Percentiles rank a stretch among this genome's conserved stretches.
phyloP scores from a whole-genome alignment of 2,888 invertebrate species.

The Cataglyphis cursor region DNA sequence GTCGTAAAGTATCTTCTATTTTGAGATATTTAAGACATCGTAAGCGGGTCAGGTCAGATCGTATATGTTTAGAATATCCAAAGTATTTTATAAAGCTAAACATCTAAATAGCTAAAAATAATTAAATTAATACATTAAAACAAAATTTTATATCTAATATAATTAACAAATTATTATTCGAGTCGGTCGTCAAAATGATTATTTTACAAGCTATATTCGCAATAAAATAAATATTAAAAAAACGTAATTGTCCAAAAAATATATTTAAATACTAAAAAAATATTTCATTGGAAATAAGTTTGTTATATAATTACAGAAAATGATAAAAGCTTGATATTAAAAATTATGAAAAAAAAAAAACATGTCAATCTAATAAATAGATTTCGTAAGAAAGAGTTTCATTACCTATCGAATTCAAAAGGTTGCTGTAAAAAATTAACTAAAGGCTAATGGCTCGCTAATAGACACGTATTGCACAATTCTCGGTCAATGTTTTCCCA shows the following conservation, averaged over 20 bases:
- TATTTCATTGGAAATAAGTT: not conserved
- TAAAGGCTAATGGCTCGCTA: slow-evolving; percentile 33
- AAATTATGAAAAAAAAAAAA: not conserved
- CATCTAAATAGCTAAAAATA: slow-evolving; percentile 2
- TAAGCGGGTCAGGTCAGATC: slow-evolving; percentile 1
- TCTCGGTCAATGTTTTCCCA: slow-evolving; percentile 51
- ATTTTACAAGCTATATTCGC: slow-evolving; percentile 1
- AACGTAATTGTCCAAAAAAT: not conserved
- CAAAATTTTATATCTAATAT: not conserved
- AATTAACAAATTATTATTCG: not conserved
- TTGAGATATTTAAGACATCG: not conserved
- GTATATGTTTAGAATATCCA: not conserved
- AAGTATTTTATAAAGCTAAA: not conserved
- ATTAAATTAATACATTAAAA: not conserved
- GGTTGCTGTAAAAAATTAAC: slow-evolving; percentile 20
- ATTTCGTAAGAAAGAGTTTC: slow-evolving; percentile 7
- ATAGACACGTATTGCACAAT: slow-evolving; percentile 44
- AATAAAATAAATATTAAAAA: slow-evolving; percentile 31
- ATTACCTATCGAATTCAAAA: not conserved
- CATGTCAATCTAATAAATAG: not conserved
- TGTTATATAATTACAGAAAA: not conserved
- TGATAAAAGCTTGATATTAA: slow-evolving; percentile 4
- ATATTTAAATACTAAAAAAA: slow-evolving; percentile 2
- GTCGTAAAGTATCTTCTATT: not conserved
- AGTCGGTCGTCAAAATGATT: not conserved